phyloP scores from a whole-genome alignment of 2,113 vertebrate genomes.

The Ochotona curzoniae region DNA sequence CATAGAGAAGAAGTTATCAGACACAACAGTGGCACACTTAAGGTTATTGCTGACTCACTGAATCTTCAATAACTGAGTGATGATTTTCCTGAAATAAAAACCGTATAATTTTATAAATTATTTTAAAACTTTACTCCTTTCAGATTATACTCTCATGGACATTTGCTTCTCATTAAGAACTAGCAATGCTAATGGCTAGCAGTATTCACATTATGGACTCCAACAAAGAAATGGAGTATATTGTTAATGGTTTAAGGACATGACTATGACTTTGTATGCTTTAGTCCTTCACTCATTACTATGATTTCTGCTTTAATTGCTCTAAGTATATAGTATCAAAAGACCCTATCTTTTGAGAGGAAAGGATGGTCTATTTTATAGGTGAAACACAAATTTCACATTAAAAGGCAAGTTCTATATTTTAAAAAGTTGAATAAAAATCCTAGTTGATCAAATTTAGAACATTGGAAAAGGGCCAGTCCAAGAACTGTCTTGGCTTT shows the following conservation, averaged over 20 bases:
- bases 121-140: neutral
- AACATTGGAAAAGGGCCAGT: slow-evolving; percentile 62
- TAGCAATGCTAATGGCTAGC: neutral
- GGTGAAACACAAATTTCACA: slow-evolving; percentile 58
- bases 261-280: neutral
- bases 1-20: too few species aligned
- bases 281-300: neutral
- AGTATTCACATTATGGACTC: neutral
- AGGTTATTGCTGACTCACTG: neutral
- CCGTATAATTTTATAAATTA: neutral
- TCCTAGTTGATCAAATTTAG: slow-evolving; percentile 74
- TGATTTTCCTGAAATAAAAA: slow-evolving; percentile 31
- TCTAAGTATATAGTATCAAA: neutral
- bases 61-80: neutral
- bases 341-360: neutral
- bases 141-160: neutral
- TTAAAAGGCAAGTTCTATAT: slow-evolving; percentile 69
- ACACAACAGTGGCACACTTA: neutral
- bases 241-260: neutral
- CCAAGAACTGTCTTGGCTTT: slow-evolving; percentile 68
- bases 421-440: slow-evolving; percentile 68
- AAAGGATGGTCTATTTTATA: neutral
- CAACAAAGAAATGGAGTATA: neutral
- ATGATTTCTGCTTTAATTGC: neutral
- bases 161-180: neutral